phyloP scores from a whole-genome alignment of 2,797 vertebrate species.

The Myotis planiceps region DNA sequence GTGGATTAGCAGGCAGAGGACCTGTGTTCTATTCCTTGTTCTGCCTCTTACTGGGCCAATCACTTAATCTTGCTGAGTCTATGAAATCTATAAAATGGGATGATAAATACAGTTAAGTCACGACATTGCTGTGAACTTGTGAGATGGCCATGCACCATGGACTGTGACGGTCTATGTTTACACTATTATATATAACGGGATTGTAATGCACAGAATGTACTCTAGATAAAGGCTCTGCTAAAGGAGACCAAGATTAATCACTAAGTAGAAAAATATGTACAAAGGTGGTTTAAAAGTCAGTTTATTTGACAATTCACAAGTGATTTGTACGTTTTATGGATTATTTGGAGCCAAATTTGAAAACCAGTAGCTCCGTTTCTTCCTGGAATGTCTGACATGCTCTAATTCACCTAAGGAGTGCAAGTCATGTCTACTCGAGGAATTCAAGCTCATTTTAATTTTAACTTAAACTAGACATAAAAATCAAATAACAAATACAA shows the following conservation, averaged over 20 bases:
- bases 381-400: conserved; percentile 35
- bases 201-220: background rate
- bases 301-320: conserved; percentile 72
- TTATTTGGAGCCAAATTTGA: conserved; percentile 16
- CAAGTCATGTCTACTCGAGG: conserved; percentile 12
- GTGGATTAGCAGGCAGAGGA: background rate
- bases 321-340: conserved; percentile 42
- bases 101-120: background rate
- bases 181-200: background rate
- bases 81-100: background rate
- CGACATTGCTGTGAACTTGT: background rate
- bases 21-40: background rate
- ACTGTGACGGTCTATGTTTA: background rate
- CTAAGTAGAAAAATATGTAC: conserved; percentile 52
- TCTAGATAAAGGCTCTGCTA: conserved; percentile 8
- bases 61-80: background rate
- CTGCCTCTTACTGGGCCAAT: background rate
- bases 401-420: conserved; percentile 14
- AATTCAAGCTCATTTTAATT: conserved; percentile 53
- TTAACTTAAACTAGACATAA: conserved; percentile 44
- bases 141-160: background rate
- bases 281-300: conserved; percentile 48
- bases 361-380: background rate
- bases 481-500: conserved; percentile 40
- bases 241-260: background rate